These are phyloP conservation scores for Mungos mungo DNA, from an alignment of 2,113 vertebrate genomes.

Conservation along the genomic window DNA sequence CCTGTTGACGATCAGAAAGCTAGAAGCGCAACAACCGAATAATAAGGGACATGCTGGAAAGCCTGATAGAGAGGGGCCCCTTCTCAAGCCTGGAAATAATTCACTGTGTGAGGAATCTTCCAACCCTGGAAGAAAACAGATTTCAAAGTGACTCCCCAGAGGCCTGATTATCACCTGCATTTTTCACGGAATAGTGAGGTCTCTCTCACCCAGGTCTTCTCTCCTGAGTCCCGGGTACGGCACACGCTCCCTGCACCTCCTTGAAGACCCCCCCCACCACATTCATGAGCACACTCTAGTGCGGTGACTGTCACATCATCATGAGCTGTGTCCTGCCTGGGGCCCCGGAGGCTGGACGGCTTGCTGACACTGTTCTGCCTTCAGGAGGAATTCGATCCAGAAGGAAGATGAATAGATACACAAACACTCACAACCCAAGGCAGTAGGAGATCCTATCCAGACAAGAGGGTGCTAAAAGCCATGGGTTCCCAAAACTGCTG, in stretches of 20 bases:
- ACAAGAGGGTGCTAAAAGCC: neutral
- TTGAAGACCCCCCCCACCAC: neutral
- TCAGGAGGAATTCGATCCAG: neutral
- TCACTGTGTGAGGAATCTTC: neutral
- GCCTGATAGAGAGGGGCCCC: neutral
- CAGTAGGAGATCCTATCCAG: accelerated
- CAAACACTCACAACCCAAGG: neutral
- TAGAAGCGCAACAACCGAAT: constrained; percentile 50
- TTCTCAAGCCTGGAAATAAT: constrained; percentile 29
- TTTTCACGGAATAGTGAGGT: neutral
- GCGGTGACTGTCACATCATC: neutral
- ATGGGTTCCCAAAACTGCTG: neutral
- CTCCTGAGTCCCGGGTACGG: neutral
- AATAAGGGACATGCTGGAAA: constrained; percentile 29
- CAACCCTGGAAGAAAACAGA: neutral
- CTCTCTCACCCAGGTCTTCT: neutral
- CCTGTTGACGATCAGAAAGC: constrained; percentile 48
- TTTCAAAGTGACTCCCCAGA: neutral
- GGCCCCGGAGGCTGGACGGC: neutral
- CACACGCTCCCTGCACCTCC: neutral
- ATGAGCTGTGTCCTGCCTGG: neutral
- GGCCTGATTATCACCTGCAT: neutral
- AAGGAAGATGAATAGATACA: neutral
- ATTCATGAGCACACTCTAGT: neutral
- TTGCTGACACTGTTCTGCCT: neutral